These are phyloP conservation scores for Sphyrna mokarran DNA, from an alignment of 2,113 vertebrate genomes.

Conservation along the genomic window DNA sequence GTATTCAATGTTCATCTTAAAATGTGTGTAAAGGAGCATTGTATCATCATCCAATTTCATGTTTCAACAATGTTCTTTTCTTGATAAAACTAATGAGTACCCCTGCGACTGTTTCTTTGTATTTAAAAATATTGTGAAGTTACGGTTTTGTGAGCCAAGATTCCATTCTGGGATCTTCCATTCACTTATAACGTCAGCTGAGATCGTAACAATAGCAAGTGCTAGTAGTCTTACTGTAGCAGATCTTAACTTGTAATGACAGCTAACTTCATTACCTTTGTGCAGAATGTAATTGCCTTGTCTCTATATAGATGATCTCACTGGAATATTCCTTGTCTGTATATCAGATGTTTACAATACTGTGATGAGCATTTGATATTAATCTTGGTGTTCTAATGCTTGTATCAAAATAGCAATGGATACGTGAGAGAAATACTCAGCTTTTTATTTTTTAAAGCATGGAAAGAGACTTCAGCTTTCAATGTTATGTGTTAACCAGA, in stretches of 20 bases:
- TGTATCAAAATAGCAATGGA: background rate
- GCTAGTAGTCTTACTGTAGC: background rate
- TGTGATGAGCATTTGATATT: conserved; percentile 4
- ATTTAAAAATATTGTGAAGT: no score
- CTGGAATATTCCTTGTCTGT: background rate
- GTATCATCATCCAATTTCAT: no score
- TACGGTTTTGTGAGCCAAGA: no score
- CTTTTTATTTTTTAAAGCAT: background rate
- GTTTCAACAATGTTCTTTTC: no score
- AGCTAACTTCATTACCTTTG: background rate
- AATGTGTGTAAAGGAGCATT: no score
- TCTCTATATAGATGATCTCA: background rate
- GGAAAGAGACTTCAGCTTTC: background rate
- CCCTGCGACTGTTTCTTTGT: no score
- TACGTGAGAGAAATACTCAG: background rate
- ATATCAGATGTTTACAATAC: background rate
- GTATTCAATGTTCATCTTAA: no score
- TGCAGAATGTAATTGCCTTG: background rate
- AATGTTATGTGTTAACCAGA: background rate
- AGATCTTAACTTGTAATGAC: background rate
- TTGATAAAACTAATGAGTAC: no score
- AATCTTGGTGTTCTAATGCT: background rate
- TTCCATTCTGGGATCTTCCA: no score
- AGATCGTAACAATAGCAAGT: background rate
- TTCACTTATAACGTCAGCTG: no score